A percentile compares a stretch with the other conserved stretches of the same genome.
Evolutionary conservation across 2,888 invertebrate species (phyloP).

Genomic region (Pachliopta kotzebuea): DNA sequence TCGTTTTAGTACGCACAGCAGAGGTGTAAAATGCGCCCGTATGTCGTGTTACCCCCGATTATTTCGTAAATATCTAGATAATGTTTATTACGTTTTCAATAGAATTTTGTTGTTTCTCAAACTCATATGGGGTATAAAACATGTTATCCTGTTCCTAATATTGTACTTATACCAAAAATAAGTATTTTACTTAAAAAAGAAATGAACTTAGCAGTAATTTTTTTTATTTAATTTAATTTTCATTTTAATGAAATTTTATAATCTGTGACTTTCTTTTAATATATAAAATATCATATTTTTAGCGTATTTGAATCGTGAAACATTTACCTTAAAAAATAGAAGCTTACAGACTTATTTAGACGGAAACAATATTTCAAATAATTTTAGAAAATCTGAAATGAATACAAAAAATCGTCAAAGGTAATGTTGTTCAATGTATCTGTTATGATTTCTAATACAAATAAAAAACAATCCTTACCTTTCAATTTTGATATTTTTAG

Average conservation of each 20-base stretch:
- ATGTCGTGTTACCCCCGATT: constrained; percentile 10
- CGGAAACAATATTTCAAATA: background rate
- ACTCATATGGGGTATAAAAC: background rate
- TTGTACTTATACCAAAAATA: background rate
- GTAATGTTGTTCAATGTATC: background rate
- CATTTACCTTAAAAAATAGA: background rate
- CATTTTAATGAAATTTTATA: too few relatives aligned
- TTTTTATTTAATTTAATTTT: too few relatives aligned
- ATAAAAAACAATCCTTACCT: background rate
- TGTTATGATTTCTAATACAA: background rate
- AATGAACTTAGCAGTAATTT: background rate
- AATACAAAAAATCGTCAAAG: background rate
- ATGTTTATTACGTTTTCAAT: constrained; percentile 16
- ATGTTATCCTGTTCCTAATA: background rate
- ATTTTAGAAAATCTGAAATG: background rate
- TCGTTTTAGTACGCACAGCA: background rate
- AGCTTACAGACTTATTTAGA: background rate
- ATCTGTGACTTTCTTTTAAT: background rate
- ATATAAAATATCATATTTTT: constrained; percentile 9
- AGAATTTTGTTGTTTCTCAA: constrained; percentile 7
- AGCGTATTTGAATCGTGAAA: constrained; percentile 23
- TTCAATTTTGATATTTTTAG: background rate
- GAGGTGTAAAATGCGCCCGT: constrained; percentile 7
- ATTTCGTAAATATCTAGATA: constrained; percentile 13
- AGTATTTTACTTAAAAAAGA: background rate